Evolutionary conservation across 1,140 invertebrate species (phyloP).

Genomic region (Neodiprion lecontei): DNA sequence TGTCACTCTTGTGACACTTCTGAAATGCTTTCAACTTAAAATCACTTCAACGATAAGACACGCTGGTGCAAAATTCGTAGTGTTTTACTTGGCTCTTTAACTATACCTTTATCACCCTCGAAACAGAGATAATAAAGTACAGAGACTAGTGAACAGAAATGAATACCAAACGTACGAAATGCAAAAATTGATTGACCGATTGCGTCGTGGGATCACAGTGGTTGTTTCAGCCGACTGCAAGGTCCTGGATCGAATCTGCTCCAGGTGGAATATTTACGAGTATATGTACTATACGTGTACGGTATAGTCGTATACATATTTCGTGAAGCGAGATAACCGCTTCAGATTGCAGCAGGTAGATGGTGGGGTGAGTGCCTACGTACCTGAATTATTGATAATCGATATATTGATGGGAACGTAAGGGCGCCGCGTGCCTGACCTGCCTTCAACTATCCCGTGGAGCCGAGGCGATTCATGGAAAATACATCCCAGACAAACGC

Average conservation of each 20-base stretch:
- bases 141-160: too few species aligned
- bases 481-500: neutral
- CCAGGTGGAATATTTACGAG: neutral
- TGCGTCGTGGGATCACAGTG: neutral
- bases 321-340: constrained; percentile 21
- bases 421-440: constrained; percentile 14
- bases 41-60: too few species aligned
- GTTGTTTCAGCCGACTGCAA: neutral
- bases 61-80: too few species aligned
- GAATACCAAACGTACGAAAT: neutral
- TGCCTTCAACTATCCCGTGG: constrained; percentile 7
- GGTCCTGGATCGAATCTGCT: neutral
- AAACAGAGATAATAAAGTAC: too few species aligned
- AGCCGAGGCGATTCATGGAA: constrained; percentile 2
- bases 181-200: neutral
- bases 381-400: constrained; percentile 34
- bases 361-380: neutral
- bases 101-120: too few species aligned
- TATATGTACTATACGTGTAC: neutral
- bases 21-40: too few species aligned
- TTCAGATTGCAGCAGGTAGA: constrained; percentile 21
- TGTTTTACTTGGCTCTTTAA: too few species aligned
- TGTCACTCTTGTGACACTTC: too few species aligned
- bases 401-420: constrained; percentile 29
- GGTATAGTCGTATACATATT: constrained; percentile 19